These are phyloP conservation scores for Lordiphosa clarofinis DNA, from an alignment of 1,140 invertebrate species.

Conservation along the genomic window DNA sequence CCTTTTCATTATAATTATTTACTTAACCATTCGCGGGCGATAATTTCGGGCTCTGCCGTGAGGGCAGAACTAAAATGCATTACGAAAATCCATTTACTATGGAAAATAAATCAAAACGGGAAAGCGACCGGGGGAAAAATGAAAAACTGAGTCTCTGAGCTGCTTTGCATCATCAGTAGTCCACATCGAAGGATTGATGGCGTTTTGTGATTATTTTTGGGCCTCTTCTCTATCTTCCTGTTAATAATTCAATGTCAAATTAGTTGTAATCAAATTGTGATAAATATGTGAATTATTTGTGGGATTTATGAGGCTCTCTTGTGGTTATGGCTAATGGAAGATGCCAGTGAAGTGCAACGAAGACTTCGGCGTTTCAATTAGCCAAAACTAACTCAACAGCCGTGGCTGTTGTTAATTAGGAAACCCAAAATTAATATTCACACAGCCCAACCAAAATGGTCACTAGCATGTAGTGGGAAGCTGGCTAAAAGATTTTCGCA, in stretches of 20 bases:
- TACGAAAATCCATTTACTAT: constrained; percentile 73
- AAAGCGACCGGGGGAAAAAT: constrained; percentile 35
- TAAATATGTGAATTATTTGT: constrained; percentile 61
- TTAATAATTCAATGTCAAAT: constrained; percentile 73
- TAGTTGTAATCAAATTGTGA: constrained; percentile 67
- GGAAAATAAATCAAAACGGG: constrained; percentile 76
- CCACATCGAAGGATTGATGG: constrained; percentile 62
- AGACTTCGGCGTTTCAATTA: constrained; percentile 10
- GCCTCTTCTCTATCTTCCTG: constrained; percentile 5
- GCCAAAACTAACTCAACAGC: constrained; percentile 3
- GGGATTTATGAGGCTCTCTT: constrained; percentile 19
- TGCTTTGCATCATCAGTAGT: constrained; percentile 29
- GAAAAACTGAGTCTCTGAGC: constrained; percentile 41
- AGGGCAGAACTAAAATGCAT: constrained; percentile 75
- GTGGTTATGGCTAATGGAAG: constrained; percentile 6
- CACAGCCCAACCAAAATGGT: constrained; percentile 6
- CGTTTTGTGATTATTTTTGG: constrained; percentile 53
- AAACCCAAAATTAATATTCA: constrained; percentile 48
- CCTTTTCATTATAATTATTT: constrained; percentile 59
- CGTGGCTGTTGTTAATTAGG: constrained; percentile 51
- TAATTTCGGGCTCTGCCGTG: constrained; percentile 47
- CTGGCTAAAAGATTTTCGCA: constrained; percentile 61
- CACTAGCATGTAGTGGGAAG: constrained; percentile 46
- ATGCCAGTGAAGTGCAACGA: not conserved
- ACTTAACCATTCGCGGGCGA: constrained; percentile 58